Evolutionary conservation across 2,797 vertebrate genomes (phyloP).

Genomic region (Graptemys geographica): DNA sequence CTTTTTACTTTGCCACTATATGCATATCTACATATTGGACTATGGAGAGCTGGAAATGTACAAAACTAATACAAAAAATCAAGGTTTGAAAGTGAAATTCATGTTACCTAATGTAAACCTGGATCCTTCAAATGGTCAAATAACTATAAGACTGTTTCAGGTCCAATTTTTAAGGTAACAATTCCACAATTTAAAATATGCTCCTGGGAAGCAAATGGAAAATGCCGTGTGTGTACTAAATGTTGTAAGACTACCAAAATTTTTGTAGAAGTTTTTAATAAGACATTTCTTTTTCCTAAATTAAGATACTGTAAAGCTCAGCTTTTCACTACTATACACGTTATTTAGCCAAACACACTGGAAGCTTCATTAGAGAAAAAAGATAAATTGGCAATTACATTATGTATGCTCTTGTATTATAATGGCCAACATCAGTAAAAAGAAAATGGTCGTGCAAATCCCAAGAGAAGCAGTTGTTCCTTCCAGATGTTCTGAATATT

Average conservation of each 20-base stretch:
- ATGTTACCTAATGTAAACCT: neutral
- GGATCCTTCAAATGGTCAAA: slow-evolving; percentile 43
- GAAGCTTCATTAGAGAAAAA: slow-evolving; percentile 46
- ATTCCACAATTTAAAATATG: slow-evolving; percentile 1
- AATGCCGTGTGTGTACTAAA: neutral
- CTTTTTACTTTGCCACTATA: neutral
- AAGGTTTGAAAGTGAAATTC: slow-evolving; percentile 13
- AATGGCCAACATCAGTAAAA: slow-evolving; percentile 21
- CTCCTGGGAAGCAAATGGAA: slow-evolving; percentile 21
- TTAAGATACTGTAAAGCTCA: neutral
- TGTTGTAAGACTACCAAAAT: neutral
- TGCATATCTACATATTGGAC: neutral
- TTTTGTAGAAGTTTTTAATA: slow-evolving; percentile 55
- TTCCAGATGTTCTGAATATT: slow-evolving; percentile 21
- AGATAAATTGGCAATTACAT: slow-evolving; percentile 30
- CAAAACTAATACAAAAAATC: neutral
- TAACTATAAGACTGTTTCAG: neutral
- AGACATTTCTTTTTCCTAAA: slow-evolving; percentile 23
- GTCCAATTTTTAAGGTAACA: slow-evolving; percentile 7
- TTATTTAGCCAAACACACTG: neutral
- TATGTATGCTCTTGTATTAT: neutral
- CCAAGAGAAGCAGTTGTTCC: neutral
- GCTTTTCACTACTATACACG: neutral
- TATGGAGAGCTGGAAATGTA: slow-evolving; percentile 25
- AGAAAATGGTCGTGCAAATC: neutral